phyloP scores from a whole-genome alignment of 2,797 vertebrate species.

The Oreochromis grahami region DNA sequence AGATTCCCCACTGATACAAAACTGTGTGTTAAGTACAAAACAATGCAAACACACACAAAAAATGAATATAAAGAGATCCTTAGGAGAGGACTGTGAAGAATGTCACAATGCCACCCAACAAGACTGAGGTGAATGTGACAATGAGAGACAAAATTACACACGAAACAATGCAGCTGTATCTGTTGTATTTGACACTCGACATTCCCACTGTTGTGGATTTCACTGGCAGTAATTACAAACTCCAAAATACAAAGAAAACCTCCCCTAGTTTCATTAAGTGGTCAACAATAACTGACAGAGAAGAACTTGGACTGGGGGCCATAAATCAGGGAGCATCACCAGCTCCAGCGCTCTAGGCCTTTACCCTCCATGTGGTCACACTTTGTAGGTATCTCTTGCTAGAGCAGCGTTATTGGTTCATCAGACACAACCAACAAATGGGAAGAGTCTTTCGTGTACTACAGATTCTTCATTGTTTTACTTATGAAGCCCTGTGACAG shows the following conservation, averaged over 20 bases:
- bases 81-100: background rate
- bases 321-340: background rate
- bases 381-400: background rate
- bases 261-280: background rate
- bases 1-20: background rate
- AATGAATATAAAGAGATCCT: background rate
- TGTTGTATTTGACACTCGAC: background rate
- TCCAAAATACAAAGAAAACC: background rate
- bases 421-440: background rate
- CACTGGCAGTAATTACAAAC: background rate
- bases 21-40: background rate
- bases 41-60: background rate
- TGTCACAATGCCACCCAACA: background rate
- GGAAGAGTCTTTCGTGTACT: background rate
- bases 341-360: background rate
- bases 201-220: background rate
- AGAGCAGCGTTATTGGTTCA: background rate
- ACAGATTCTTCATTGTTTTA: background rate
- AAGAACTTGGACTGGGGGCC: background rate
- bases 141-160: background rate
- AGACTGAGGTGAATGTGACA: background rate
- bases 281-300: background rate
- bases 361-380: background rate
- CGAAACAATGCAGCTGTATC: background rate
- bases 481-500: background rate